A percentile compares a stretch with the other conserved stretches of the same genome.
Evolutionary conservation across 2,797 vertebrate genomes (phyloP).

Genomic region (Scyliorhinus canicula): DNA sequence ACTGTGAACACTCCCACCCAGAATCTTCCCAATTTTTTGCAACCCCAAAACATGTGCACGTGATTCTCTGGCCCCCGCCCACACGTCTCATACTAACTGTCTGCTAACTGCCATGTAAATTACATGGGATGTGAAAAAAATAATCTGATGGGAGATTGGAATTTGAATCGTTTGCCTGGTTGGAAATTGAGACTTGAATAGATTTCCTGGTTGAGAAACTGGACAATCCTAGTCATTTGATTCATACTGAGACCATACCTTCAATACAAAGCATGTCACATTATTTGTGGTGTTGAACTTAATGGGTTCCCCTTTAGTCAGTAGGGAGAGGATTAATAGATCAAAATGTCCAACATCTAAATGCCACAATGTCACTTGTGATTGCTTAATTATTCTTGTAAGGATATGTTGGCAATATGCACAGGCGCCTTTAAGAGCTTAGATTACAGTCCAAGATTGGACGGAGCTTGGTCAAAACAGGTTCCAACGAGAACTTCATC

Average conservation of each 20-base stretch:
- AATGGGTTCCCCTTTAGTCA: slow-evolving; percentile 5
- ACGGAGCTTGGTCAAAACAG: neutral
- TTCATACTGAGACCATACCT: neutral
- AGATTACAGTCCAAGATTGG: neutral
- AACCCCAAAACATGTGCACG: no score
- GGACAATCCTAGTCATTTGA: neutral
- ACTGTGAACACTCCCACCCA: no score
- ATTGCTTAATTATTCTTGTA: slow-evolving; percentile 11
- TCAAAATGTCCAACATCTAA: neutral
- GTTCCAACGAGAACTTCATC: slow-evolving; percentile 10
- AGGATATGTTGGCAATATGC: neutral
- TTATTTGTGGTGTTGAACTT: neutral
- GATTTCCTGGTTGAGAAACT: neutral
- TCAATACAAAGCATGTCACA: neutral
- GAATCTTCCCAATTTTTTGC: no score
- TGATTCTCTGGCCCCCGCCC: no score
- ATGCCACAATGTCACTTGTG: neutral
- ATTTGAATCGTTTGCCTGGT: neutral
- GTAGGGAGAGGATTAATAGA: neutral
- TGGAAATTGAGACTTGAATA: neutral
- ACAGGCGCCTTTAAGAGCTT: neutral
- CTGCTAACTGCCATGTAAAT: neutral
- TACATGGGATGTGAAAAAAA: neutral
- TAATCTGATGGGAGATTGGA: neutral
- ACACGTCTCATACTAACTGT: no score